phyloP scores from a whole-genome alignment of 1,140 invertebrate genomes.

The Heliothis virescens region DNA sequence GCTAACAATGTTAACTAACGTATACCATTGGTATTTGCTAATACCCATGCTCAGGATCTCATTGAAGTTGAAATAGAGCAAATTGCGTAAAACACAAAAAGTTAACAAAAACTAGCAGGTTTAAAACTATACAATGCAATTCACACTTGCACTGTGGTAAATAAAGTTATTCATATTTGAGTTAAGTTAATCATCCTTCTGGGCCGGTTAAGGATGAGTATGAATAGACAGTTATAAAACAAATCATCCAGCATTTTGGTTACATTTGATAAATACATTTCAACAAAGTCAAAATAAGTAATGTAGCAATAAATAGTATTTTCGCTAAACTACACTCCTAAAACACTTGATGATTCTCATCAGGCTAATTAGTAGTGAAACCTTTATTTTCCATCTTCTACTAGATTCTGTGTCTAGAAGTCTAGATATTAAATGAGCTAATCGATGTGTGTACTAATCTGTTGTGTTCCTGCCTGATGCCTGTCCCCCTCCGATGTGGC shows the following conservation, averaged over 20 bases:
- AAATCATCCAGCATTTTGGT: no score
- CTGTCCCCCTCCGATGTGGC: slow-evolving; percentile 65
- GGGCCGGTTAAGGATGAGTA: no score
- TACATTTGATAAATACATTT: no score
- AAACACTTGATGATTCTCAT: slow-evolving; percentile 5
- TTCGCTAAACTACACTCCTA: neutral
- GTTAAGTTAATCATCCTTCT: no score
- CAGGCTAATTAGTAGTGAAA: neutral
- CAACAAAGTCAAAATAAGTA: no score
- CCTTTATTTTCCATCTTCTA: slow-evolving; percentile 36
- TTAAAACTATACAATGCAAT: no score
- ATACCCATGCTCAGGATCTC: neutral
- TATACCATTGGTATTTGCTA: neutral
- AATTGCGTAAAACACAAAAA: no score
- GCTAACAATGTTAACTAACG: neutral
- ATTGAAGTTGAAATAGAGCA: neutral
- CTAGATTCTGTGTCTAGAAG: slow-evolving; percentile 45
- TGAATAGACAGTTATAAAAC: no score
- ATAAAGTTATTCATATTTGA: no score
- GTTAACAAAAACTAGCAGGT: no score
- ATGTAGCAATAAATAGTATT: no score
- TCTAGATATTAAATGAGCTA: slow-evolving; percentile 50
- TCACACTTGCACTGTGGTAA: no score
- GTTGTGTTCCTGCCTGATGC: slow-evolving; percentile 78
- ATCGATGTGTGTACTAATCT: slow-evolving; percentile 50